These are phyloP conservation scores for Pygocentrus nattereri DNA, from an alignment of 2,797 vertebrate species.

Conservation along the genomic window DNA sequence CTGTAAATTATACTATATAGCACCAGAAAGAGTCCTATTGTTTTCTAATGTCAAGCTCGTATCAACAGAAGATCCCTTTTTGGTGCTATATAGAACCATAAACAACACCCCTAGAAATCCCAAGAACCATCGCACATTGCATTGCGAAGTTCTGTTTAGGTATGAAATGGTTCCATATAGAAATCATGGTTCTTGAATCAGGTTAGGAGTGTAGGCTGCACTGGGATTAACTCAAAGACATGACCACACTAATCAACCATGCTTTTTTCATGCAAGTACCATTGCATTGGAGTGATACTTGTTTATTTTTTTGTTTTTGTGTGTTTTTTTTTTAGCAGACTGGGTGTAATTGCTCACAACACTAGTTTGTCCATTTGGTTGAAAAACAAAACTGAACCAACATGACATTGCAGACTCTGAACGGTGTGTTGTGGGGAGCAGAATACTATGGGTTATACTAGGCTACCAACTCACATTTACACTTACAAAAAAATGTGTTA, in stretches of 20 bases:
- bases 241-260: background rate
- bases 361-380: constrained; percentile 15
- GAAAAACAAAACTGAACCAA: background rate
- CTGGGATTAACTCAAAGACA: background rate
- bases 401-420: constrained; percentile 37
- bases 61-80: too few species aligned
- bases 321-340: constrained; percentile 46
- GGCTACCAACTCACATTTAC: constrained; percentile 47
- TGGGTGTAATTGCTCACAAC: constrained; percentile 54
- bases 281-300: constrained; percentile 40
- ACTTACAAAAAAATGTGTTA: constrained; percentile 41
- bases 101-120: too few species aligned
- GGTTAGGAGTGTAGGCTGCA: too few species aligned
- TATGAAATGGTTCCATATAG: too few species aligned
- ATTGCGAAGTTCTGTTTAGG: too few species aligned
- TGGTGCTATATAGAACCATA: too few species aligned
- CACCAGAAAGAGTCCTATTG: too few species aligned
- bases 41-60: too few species aligned
- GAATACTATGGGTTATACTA: constrained; percentile 42
- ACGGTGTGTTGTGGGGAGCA: constrained; percentile 21
- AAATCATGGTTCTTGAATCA: too few species aligned
- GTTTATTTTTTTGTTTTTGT: too few species aligned
- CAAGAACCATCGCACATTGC: too few species aligned
- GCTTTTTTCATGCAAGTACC: constrained; percentile 9
- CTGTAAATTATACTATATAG: too few species aligned